Evolutionary conservation across 2,888 invertebrate species (phyloP), one percentile per base, ranked within the genome.

Genomic region (Lasioglossum malachurum): DNA sequence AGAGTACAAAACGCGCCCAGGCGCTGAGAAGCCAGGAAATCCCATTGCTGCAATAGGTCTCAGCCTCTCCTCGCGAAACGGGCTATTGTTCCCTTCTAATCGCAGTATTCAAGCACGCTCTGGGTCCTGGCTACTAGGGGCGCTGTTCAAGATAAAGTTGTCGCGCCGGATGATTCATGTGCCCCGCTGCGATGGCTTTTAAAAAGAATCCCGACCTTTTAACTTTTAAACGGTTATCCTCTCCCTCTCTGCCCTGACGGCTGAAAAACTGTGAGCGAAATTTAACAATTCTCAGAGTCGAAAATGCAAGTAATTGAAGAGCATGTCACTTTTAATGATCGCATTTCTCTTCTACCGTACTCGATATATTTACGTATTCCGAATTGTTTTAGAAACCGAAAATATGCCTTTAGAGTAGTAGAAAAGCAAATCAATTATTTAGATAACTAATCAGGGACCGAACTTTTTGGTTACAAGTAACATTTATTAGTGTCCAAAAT

Each of bases 1-100:
- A 78, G 75, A 60, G 60, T 78, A 74, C 73, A 78, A 67, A 87
- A 84, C 57, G 76, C 31, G 49, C 2, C 69, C 23, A 3, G 44
- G 19, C 38, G 69, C 60, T 41, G 49, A 76, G 81, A 76, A 73
- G 57, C 44, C 74, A 75, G 81, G 75, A 82, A 83, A 86, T 86
- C 79, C 83, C 87, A 87, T 85, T 83, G 83, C 73, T 49, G 57
- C 69, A 80, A 82, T 88, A 81, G 76, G 83, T 86, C 83, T 83
- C 60, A 69, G 72, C 64, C 64, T 77, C 81, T 78, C n/a, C 84
- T 16, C 72, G 72, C 82, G 84, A 88, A 88, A 82, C 87, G 76
- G 44, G 75, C 89, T 80, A 93, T 93, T 94, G 92, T 94, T 92
- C 88, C 82, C 81, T 87, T 92, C 92, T 93, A 93, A 93, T 94